Base-by-base conservation (phyloP, 2,888 invertebrate genomes). In the Nemapogon koenigi region DNA sequence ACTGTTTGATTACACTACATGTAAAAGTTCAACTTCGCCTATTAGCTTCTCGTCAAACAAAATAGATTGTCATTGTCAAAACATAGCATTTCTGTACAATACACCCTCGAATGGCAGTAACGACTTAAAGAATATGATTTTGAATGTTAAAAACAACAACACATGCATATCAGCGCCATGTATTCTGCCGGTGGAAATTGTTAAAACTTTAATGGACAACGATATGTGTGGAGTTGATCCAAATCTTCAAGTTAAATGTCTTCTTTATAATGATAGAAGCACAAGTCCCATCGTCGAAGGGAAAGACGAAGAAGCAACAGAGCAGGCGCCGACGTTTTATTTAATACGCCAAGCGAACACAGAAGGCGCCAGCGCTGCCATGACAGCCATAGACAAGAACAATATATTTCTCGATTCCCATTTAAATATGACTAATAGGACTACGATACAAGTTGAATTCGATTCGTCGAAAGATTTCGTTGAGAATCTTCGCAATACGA, bases 21-120 rank as follows among this genome's bases (percentile, higher is more conserved):
- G 81, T 46, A 70, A 71, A 46, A 50, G 59, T 28, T 59, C 67
- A 2, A 67, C 61, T 2, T 57, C 72, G 0, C 39, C 58, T 10
- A 53, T 82, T 10, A 48, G 43, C n/a, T 66, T 75, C 27, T 58
- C 46, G 17, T 56, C 62, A 28, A 83, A 83, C 42, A 62, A 57
- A 49, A 55, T 83, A 1, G 67, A 72, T 38, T 83, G 83, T 46
- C 65, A 59, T 47, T 83, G 83, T 45, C 62, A 61, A 3, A 72
- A 81, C 45, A 64, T 81, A 27, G 71, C 64, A 1, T 81, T 76
- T 57, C 50, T 81, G 1, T 62, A 58, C 35, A 49, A 55, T 2
- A 48, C 48, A 4, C 6, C 16, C 13, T 3, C 14, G 6, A 18
- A 26, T 2, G 26, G n/a, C 14, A 10, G 8, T 2, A 29, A 6